These are phyloP conservation scores for Monomorium pharaonis DNA, from an alignment of 1,140 invertebrate genomes.

Conservation along the genomic window DNA sequence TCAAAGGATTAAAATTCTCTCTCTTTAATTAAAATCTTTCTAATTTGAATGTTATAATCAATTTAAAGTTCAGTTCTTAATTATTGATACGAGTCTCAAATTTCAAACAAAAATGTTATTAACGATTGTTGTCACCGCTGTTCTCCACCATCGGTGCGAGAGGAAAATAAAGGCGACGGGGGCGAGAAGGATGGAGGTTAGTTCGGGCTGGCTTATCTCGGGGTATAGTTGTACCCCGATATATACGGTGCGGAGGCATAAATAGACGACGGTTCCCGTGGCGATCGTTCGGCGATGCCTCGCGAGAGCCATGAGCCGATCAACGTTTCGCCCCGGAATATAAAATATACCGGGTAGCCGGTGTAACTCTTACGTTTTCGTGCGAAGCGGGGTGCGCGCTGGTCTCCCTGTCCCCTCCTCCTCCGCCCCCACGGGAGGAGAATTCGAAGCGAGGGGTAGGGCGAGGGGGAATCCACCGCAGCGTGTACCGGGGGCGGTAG, in stretches of 20 bases:
- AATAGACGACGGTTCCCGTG: slow-evolving; percentile 62
- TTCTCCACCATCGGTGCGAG: not conserved
- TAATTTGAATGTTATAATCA: not conserved
- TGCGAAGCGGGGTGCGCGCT: not conserved
- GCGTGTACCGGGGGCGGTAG: slow-evolving; percentile 22
- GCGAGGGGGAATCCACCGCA: slow-evolving; percentile 1
- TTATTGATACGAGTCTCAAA: not conserved
- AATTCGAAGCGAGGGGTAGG: not conserved
- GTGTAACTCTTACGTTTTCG: slow-evolving; percentile 50
- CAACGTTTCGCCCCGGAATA: slow-evolving; percentile 63
- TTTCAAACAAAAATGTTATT: not conserved
- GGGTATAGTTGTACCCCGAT: slow-evolving; percentile 30
- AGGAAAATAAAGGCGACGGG: not conserved
- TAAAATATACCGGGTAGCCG: slow-evolving; percentile 62
- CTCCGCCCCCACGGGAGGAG: slow-evolving; percentile 7
- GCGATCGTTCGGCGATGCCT: slow-evolving; percentile 63
- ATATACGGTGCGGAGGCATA: slow-evolving; percentile 50
- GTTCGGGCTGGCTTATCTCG: slow-evolving; percentile 14
- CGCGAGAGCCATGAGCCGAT: slow-evolving; percentile 64
- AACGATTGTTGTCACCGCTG: not conserved
- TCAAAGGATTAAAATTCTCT: not conserved
- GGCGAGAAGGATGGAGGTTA: not conserved
- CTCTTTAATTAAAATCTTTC: not conserved
- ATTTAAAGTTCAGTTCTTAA: not conserved
- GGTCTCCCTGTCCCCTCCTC: not conserved